A percentile compares a stretch with the other conserved stretches of the same genome.
These are phyloP conservation scores for Halcyon leucocephala DNA, from an alignment of 2,797 vertebrate genomes.

Conservation along the genomic window DNA sequence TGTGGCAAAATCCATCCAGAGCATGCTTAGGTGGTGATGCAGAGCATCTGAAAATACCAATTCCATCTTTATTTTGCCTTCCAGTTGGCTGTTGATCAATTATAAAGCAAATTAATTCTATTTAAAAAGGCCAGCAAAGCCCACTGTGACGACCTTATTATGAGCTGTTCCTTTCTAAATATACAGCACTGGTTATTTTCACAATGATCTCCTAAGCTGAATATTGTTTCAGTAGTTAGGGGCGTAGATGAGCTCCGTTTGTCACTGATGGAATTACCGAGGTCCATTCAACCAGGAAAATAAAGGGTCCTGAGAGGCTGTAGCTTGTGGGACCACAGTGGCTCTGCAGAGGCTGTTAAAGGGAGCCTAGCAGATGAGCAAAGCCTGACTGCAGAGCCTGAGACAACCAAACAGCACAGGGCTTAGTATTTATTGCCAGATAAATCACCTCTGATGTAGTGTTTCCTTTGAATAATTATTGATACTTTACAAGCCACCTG, in stretches of 20 bases:
- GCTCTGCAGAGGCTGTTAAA: neutral
- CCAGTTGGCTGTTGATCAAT: neutral
- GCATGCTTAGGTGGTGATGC: neutral
- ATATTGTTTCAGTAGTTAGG: neutral
- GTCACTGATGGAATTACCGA: neutral
- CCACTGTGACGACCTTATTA: neutral
- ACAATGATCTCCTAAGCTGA: neutral
- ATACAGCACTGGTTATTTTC: neutral
- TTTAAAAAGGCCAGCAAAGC: neutral
- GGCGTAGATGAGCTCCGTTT: neutral
- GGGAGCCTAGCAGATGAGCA: neutral
- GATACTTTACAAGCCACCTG: neutral
- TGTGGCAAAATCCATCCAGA: neutral
- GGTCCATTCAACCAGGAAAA: neutral
- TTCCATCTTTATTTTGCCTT: neutral
- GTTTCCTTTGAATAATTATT: slow-evolving; percentile 32
- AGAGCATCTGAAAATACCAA: neutral
- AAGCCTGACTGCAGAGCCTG: neutral
- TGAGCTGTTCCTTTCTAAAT: slow-evolving; percentile 1
- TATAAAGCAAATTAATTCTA: slow-evolving; percentile 1
- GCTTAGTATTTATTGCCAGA: neutral
- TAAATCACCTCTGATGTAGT: neutral
- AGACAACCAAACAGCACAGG: neutral
- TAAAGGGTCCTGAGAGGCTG: neutral
- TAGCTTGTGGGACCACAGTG: neutral